Evolutionary conservation across 2,797 vertebrate genomes (phyloP).

Genomic region (Spea hammondii): DNA sequence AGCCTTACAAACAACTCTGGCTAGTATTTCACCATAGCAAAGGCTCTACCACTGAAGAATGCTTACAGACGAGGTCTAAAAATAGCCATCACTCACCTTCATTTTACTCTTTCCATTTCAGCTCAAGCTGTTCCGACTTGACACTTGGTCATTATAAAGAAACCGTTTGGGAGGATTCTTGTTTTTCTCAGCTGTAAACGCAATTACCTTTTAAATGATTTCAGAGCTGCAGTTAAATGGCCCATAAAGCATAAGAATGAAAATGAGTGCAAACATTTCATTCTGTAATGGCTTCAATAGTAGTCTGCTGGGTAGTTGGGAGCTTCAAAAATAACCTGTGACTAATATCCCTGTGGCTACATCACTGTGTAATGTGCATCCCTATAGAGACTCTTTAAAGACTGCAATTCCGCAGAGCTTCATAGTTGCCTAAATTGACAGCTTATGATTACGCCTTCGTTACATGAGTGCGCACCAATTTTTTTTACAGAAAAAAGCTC

Average conservation of each 20-base stretch:
- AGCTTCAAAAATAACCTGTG: constrained; percentile 62
- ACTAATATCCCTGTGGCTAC: constrained; percentile 55
- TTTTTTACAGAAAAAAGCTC: constrained; percentile 24
- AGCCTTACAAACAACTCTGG: background rate
- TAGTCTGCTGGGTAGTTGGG: constrained; percentile 45
- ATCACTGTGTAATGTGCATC: constrained; percentile 34
- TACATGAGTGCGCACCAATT: constrained; percentile 24
- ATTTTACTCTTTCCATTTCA: constrained; percentile 52
- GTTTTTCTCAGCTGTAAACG: constrained; percentile 61
- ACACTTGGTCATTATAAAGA: constrained; percentile 56
- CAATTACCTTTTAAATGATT: constrained; percentile 61
- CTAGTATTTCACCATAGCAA: background rate
- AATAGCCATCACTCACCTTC: constrained; percentile 24
- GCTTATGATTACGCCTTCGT: constrained; percentile 45
- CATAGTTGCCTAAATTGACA: constrained; percentile 34
- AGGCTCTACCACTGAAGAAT: background rate
- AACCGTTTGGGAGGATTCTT: constrained; percentile 57
- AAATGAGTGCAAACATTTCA: constrained; percentile 59
- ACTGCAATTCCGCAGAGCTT: constrained; percentile 40
- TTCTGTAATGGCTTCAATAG: constrained; percentile 57
- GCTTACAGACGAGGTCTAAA: constrained; percentile 5
- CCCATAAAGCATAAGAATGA: constrained; percentile 59
- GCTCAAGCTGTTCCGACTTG: constrained; percentile 53
- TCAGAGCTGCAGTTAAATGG: constrained; percentile 59
- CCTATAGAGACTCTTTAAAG: constrained; percentile 39